Conservation (phyloP, 2,888 invertebrate species). For the Monopis laevigella region DNA sequence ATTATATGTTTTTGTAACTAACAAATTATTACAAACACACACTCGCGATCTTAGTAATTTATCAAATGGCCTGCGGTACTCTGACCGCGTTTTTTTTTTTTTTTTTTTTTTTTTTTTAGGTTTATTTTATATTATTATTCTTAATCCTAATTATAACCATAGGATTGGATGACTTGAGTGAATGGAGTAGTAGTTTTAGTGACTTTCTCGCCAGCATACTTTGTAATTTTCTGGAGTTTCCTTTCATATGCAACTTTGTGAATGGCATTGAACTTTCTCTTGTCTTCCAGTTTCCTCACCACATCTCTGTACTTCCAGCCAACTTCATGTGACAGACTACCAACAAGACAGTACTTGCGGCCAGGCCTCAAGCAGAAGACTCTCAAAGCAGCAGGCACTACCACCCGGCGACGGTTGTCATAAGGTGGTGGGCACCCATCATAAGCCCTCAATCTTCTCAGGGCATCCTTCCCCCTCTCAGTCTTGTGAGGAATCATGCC, state of each 20-base stretch:
- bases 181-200: constrained; percentile 83
- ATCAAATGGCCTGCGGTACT: no score
- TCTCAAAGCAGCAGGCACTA: constrained; percentile 95
- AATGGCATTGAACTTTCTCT: constrained; percentile 89
- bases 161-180: constrained; percentile 88
- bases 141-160: constrained; percentile 84
- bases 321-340: constrained; percentile 96
- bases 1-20: no score
- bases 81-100: no score
- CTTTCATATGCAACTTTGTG: constrained; percentile 79
- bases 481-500: constrained; percentile 99
- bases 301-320: constrained; percentile 99
- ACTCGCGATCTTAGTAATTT: no score
- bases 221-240: constrained; percentile 87
- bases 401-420: constrained; percentile 93
- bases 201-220: constrained; percentile 83
- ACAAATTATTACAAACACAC: no score
- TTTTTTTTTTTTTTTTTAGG: no score
- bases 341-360: constrained; percentile 96
- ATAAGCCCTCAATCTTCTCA: constrained; percentile 89
- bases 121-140: constrained; percentile 52
- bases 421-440: constrained; percentile 98
- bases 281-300: constrained; percentile 93
- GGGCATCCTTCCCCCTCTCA: constrained; percentile 92
- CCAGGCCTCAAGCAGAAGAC: constrained; percentile 95